Conservation (phyloP, 23 tunicate species). For the Trididemnum nubilum region DNA sequence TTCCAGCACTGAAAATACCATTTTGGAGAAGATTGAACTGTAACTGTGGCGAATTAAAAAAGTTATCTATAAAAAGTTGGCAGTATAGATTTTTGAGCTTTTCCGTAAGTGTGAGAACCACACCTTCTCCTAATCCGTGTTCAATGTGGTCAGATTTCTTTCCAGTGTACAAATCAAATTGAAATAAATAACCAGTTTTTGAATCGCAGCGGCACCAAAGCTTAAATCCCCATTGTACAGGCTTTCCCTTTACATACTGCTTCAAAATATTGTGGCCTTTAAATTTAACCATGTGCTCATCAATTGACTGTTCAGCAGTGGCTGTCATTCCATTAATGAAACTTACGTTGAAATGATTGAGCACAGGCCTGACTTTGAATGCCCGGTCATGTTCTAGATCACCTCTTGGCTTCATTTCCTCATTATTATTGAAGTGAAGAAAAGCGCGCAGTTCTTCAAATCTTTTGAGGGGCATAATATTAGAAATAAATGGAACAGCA, state of each 20-base stretch:
- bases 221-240: constrained; percentile 20
- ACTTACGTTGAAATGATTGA: constrained; percentile 1
- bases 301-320: not conserved
- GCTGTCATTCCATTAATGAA: not conserved
- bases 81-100: not conserved
- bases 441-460: constrained; percentile 19
- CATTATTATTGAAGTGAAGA: constrained; percentile 19
- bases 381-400: constrained; percentile 11
- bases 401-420: not conserved
- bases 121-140: too few relatives aligned
- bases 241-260: constrained; percentile 26
- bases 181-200: not conserved
- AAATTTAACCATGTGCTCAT: constrained; percentile 23
- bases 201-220: constrained; percentile 23
- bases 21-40: not conserved
- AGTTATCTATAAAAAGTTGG: constrained; percentile 4
- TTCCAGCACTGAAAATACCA: constrained; percentile 6
- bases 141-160: constrained; percentile 7
- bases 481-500: constrained; percentile 10
- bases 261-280: too few relatives aligned
- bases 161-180: constrained; percentile 14
- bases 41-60: not conserved
- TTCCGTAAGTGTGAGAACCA: constrained; percentile 6
- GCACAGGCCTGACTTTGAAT: constrained; percentile 20
- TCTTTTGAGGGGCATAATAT: constrained; percentile 17